Evolutionary conservation across 2,797 vertebrate genomes (phyloP).

Genomic region (Poecilia gillii): DNA sequence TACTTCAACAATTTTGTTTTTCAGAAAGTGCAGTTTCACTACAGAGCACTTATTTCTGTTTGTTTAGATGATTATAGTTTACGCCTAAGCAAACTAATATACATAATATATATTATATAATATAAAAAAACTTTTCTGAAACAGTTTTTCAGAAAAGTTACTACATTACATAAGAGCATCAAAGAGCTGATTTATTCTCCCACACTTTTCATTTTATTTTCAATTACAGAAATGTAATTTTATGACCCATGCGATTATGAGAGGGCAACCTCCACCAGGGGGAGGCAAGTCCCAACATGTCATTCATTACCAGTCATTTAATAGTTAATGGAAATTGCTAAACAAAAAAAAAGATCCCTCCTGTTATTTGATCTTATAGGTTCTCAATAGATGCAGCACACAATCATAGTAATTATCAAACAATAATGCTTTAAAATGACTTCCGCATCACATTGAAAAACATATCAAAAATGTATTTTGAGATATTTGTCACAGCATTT

Average conservation of each 20-base stretch:
- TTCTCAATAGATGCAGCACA: background rate
- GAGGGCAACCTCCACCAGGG: background rate
- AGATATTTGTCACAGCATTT: background rate
- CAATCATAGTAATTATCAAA: background rate
- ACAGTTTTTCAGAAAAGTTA: background rate
- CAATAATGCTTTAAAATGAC: background rate
- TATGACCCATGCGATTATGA: background rate
- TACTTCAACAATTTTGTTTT: background rate
- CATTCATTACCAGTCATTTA: background rate
- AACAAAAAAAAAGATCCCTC: background rate
- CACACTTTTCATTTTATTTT: background rate
- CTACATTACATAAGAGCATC: background rate
- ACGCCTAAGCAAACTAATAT: background rate
- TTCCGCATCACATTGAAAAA: too few relatives aligned
- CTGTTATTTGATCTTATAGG: background rate
- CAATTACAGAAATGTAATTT: background rate
- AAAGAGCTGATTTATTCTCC: background rate
- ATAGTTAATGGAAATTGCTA: background rate
- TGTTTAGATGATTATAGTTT: background rate
- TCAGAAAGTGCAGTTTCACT: background rate
- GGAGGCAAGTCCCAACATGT: background rate
- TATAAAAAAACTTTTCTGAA: too few relatives aligned
- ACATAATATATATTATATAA: too few relatives aligned
- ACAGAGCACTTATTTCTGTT: background rate
- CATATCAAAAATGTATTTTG: background rate